Conservation (phyloP, 2,797 vertebrate genomes). For the Enteromius thamalakanensis region DNA sequence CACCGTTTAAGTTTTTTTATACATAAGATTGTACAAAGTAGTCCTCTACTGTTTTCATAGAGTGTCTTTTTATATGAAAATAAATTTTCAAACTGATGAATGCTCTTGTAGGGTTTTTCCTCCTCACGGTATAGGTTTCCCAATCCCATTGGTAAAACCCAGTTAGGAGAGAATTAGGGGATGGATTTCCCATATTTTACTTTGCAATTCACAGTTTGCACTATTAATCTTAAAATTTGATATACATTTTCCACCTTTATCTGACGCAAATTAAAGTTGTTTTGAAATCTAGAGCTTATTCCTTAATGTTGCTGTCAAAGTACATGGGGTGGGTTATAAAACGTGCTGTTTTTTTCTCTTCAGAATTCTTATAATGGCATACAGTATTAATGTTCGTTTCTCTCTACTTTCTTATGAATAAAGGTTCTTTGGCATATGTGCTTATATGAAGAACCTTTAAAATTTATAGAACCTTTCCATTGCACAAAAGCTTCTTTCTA, state of each 20-base stretch:
- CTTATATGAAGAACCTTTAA: background rate
- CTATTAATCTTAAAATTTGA: background rate
- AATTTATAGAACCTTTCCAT: background rate
- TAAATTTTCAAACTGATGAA: conserved; percentile 80
- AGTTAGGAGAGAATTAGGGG: background rate
- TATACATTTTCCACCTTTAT: background rate
- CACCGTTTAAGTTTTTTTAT: conserved; percentile 69
- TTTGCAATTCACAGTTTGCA: background rate
- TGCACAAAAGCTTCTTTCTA: background rate
- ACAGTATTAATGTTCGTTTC: background rate
- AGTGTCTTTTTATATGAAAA: conserved; percentile 85
- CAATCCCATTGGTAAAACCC: background rate
- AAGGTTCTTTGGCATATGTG: background rate
- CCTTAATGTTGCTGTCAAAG: background rate
- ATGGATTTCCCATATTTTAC: background rate
- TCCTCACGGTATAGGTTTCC: background rate
- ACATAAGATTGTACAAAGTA: conserved; percentile 82
- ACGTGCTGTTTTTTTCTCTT: background rate
- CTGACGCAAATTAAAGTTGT: background rate
- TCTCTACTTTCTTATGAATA: background rate
- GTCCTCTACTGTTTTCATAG: conserved; percentile 84
- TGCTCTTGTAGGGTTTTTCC: conserved; percentile 59
- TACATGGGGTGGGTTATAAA: background rate
- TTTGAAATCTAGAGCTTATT: background rate
- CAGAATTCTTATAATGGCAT: background rate